Percentiles rank a stretch among this genome's conserved stretches.
Evolutionary conservation across 2,888 invertebrate genomes (phyloP).

Genomic region (Aphodius sticticus): DNA sequence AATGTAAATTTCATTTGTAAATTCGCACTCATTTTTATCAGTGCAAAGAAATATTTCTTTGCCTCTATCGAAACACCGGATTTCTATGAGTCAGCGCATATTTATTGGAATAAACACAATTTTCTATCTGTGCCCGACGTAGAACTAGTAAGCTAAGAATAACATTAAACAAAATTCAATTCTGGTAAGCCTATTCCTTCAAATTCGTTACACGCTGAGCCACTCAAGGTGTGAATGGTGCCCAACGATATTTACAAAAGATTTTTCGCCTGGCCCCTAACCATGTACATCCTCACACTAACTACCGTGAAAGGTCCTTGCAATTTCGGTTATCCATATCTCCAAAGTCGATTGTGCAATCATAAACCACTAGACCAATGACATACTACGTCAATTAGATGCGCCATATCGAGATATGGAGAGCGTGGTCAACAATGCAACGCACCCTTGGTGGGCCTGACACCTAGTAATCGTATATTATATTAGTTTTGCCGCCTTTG

Average conservation of each 20-base stretch:
- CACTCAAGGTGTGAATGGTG: background rate
- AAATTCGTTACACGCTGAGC: background rate
- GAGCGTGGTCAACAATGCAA: conserved; percentile 11
- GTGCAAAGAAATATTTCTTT: too few species aligned
- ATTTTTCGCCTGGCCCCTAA: background rate
- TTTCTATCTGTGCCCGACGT: too few species aligned
- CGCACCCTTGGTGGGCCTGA: conserved; percentile 21
- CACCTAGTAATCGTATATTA: conserved; percentile 17
- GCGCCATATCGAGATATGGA: conserved; percentile 27
- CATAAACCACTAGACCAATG: background rate
- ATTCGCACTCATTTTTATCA: too few species aligned
- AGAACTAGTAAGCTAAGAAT: too few species aligned
- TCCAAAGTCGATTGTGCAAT: background rate
- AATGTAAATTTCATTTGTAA: too few species aligned
- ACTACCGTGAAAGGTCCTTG: background rate
- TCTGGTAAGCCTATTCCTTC: too few species aligned
- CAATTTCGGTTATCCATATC: background rate
- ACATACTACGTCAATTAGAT: conserved; percentile 25
- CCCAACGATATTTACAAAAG: background rate
- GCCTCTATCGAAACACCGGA: too few species aligned
- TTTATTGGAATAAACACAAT: too few species aligned
- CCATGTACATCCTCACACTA: background rate
- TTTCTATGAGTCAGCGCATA: too few species aligned
- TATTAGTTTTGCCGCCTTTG: conserved; percentile 26
- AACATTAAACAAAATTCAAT: too few species aligned